Evolutionary conservation across 2,888 invertebrate species (phyloP).

Genomic region (Listrodromus nycthemerus): DNA sequence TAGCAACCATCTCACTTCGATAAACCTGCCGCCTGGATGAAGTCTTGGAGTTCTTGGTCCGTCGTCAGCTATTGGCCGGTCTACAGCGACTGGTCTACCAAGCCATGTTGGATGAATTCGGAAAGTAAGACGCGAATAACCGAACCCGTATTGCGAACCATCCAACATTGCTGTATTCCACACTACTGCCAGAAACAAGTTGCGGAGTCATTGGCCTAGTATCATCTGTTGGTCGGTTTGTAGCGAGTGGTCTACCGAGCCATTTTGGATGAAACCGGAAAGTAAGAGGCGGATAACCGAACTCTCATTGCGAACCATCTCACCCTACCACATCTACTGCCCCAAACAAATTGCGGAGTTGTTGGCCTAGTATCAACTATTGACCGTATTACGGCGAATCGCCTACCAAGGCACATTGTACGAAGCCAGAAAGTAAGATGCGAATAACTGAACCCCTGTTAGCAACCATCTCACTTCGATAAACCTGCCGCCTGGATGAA

Average conservation of each 20-base stretch:
- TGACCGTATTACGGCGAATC: neutral
- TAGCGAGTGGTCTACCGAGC: neutral
- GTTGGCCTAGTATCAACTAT: slow-evolving; percentile 6
- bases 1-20: neutral
- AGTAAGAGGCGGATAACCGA: neutral
- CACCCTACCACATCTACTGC: slow-evolving; percentile 9
- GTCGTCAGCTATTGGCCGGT: neutral
- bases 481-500: neutral
- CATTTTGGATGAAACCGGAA: neutral
- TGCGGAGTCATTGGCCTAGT: neutral
- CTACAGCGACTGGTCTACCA: neutral
- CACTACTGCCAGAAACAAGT: slow-evolving; percentile 3
- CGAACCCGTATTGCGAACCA: neutral
- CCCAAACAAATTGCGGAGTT: neutral
- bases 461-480: neutral
- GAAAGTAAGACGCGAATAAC: neutral
- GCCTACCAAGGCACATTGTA: neutral
- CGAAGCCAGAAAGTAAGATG: neutral
- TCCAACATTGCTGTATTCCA: no score
- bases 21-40: slow-evolving; percentile 3
- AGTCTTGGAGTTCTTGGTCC: neutral
- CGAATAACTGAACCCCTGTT: slow-evolving; percentile 8
- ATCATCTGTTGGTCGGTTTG: neutral
- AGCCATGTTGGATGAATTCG: neutral
- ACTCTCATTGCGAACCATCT: neutral